A percentile compares a stretch with the other conserved stretches of the same genome.
phyloP scores from a whole-genome alignment of 2,113 vertebrate genomes.

The Oxyruncus cristatus region DNA sequence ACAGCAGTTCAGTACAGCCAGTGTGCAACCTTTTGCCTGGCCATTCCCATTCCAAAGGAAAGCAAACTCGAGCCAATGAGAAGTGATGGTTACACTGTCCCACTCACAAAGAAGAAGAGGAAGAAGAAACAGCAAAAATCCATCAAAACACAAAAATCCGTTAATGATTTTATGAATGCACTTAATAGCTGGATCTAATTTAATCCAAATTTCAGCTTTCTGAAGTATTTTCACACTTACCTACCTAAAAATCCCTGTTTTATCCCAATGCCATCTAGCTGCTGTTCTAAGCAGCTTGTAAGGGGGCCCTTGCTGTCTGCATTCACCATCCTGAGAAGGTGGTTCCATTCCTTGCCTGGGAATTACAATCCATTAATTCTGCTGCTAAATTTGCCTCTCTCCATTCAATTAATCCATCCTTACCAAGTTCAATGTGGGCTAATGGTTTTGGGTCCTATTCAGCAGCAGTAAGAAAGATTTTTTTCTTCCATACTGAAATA shows the following conservation, averaged over 20 bases:
- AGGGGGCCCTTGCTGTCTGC: background rate
- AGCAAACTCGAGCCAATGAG: background rate
- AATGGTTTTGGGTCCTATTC: background rate
- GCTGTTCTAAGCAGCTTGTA: background rate
- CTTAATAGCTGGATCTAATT: background rate
- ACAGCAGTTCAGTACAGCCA: background rate
- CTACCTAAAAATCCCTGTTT: background rate
- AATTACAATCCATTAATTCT: background rate
- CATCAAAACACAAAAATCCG: background rate
- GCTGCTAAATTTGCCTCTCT: background rate
- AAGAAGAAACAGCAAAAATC: background rate
- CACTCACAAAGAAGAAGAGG: rapidly evolving
- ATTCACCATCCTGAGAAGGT: background rate
- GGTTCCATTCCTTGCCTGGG: background rate
- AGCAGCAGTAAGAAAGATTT: background rate
- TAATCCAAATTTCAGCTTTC: background rate
- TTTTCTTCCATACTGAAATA: background rate
- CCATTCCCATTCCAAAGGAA: background rate
- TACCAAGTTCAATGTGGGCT: background rate
- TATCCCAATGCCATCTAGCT: background rate
- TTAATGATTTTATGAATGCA: background rate
- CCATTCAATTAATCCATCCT: background rate
- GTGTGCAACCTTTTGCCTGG: background rate
- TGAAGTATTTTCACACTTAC: background rate
- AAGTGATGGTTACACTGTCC: background rate